Conservation (phyloP, 2,113 vertebrate species). For the Sceloporus tristichus region DNA sequence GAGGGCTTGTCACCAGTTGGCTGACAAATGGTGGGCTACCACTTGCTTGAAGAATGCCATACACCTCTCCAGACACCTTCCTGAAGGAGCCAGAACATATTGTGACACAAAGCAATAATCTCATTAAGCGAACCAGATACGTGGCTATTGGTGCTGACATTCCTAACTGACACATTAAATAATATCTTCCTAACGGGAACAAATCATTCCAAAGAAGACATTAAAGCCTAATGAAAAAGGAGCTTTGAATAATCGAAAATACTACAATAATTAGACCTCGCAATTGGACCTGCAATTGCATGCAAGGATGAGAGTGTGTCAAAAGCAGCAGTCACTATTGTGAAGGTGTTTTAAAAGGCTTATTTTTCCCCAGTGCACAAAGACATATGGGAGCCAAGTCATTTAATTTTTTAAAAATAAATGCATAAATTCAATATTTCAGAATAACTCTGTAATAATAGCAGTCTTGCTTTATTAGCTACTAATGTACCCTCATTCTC, state of each 20-base stretch:
- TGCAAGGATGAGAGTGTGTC: not conserved
- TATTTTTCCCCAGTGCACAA: not conserved
- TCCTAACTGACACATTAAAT: constrained; percentile 33
- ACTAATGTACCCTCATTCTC: not conserved
- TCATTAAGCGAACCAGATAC: not conserved
- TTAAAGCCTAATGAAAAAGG: not conserved
- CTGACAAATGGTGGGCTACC: not conserved
- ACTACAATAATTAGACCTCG: not conserved
- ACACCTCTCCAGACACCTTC: constrained; percentile 12
- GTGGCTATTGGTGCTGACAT: not conserved
- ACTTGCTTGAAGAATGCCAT: constrained; percentile 8
- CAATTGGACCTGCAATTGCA: not conserved
- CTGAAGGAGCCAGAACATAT: constrained; percentile 30
- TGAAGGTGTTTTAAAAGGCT: not conserved
- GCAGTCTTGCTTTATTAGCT: not conserved
- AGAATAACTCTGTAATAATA: no score
- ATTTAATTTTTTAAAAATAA: not conserved
- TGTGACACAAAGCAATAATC: not conserved
- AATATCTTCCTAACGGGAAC: not conserved
- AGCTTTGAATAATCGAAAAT: not conserved
- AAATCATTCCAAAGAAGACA: not conserved
- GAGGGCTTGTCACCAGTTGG: constrained; percentile 21
- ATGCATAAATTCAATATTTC: not conserved
- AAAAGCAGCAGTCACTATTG: not conserved
- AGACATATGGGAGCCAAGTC: no score